Conservation (phyloP, 2,797 vertebrate genomes). For the Acanthurus lineatus region DNA sequence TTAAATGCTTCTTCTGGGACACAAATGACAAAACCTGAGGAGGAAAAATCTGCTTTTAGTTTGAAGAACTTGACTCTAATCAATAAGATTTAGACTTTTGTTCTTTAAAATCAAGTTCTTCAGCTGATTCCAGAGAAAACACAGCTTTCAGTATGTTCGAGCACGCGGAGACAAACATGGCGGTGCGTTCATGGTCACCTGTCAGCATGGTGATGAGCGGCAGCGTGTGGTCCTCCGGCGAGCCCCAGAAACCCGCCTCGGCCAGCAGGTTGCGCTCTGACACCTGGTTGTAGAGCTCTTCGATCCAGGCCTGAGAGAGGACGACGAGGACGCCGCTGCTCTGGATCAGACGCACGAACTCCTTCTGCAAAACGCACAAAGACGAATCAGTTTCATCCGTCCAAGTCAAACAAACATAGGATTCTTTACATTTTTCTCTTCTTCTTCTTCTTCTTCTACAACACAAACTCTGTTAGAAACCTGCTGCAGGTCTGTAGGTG, state of each 20-base stretch:
- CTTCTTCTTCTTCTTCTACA: no score
- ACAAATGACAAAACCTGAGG: background rate
- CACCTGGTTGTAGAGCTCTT: conserved; percentile 95
- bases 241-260: conserved; percentile 94
- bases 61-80: background rate
- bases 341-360: conserved; percentile 94
- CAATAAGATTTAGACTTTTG: background rate
- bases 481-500: background rate
- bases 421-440: no score
- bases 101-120: no score
- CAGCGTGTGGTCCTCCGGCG: conserved; percentile 87
- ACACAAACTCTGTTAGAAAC: no score
- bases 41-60: background rate
- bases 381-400: no score
- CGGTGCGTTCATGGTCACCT: conserved; percentile 74
- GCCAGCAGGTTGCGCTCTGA: conserved; percentile 94
- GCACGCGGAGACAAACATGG: no score
- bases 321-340: conserved; percentile 94
- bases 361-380: conserved; percentile 86
- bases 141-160: no score
- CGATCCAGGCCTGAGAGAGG: conserved; percentile 95
- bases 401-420: no score
- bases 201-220: conserved; percentile 95
- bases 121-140: no score
- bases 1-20: no score